phyloP scores from a whole-genome alignment of 2,113 vertebrate species.

The Tenrec ecaudatus region DNA sequence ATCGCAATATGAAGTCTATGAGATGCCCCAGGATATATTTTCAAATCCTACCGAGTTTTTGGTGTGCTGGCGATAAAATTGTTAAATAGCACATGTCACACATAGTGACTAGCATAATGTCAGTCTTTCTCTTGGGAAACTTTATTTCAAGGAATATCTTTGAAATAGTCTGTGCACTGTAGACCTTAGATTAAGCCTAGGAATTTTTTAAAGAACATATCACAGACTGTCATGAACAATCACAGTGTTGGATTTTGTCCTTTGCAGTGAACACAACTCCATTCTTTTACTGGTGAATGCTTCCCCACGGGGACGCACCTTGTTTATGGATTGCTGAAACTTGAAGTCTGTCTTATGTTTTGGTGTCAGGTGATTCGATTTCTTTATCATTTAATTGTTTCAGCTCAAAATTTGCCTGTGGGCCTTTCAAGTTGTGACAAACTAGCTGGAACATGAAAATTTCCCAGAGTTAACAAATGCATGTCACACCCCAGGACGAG shows the following conservation, averaged over 20 bases:
- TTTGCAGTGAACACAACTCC: not conserved
- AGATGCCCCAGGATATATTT: not conserved
- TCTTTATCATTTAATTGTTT: slow-evolving; percentile 69
- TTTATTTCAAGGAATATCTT: slow-evolving; percentile 20
- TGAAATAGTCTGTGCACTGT: not conserved
- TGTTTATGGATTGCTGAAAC: slow-evolving; percentile 54
- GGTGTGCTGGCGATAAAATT: not conserved
- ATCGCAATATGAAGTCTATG: not conserved
- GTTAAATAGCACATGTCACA: not conserved
- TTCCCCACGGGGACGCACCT: not conserved
- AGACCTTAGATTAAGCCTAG: not conserved
- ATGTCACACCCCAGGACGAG: slow-evolving; percentile 67
- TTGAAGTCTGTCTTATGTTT: slow-evolving; percentile 1
- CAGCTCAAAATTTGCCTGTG: slow-evolving; percentile 57
- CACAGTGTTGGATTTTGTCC: not conserved
- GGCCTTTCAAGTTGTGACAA: slow-evolving; percentile 56
- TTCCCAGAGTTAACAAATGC: slow-evolving; percentile 66
- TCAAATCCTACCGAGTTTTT: not conserved
- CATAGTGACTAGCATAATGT: not conserved
- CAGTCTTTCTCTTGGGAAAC: not conserved
- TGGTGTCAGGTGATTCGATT: slow-evolving; percentile 34
- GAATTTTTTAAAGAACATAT: slow-evolving; percentile 21
- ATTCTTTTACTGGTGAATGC: not conserved
- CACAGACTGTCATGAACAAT: not conserved
- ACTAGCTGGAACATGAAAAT: slow-evolving; percentile 75